Evolutionary conservation across 2,113 vertebrate genomes (phyloP), one percentile per base, ranked within the genome.

Genomic region (Brachirus orientalis): DNA sequence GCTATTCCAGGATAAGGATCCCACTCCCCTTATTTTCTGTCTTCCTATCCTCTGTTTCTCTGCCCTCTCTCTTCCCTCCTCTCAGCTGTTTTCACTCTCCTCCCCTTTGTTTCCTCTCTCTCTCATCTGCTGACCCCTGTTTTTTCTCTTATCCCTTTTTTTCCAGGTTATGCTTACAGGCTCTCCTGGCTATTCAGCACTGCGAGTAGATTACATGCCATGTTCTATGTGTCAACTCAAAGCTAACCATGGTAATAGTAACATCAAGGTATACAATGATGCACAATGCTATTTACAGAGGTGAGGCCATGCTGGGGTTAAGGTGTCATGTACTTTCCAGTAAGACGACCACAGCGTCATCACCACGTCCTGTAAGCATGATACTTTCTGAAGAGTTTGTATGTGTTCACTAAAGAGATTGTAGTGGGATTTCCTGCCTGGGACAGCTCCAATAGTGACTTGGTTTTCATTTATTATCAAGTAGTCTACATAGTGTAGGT

Each of bases 1-100:
- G 84, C 91, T 93, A 89, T 92, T 93, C 87, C 91, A 91, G 89
- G 83, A 85, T 91, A 88, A 86, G 75, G 89, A 90, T 91, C 90
- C 90, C 88, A 91, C 89, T 92, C 86, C 88, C 78, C 88, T 74
- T 71, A 72, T 86, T 87, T 79, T 86, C 69, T 69, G 72, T 63
- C 79, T 84, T 82, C 66, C 76, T 69, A 64, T 78, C 65, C 66
- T 65, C 79, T 45, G 47, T 59, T 79, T 67, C 77, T 77, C 57
- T 64, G 18, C 37, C 8, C 38, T 71, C 79, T 79, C 73, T 71
- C 86, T 85, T 77, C 68, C 75, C 63, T 64, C 40, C 59, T 53
- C 66, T 72, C 76, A 75, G 73, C 75, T 77, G 72, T 59, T 52
- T 67, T 47, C 12, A 20, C 47, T 51, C 51, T 61, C 45, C 37